A percentile compares a stretch with the other conserved stretches of the same genome.
phyloP scores from a whole-genome alignment of 1,140 invertebrate genomes.

The Carposina sasakii region DNA sequence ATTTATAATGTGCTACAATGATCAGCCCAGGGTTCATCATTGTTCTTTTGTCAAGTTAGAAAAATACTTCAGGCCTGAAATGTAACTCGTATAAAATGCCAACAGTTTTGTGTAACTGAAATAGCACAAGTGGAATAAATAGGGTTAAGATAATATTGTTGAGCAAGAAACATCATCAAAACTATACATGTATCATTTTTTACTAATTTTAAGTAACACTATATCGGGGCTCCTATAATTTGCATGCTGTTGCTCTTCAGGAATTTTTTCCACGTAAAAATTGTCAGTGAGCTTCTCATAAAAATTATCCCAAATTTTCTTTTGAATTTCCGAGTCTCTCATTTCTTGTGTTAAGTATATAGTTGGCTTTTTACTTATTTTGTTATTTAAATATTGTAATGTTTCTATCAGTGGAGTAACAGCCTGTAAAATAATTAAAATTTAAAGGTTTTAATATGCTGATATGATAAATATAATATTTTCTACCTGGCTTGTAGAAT shows the following conservation, averaged over 20 bases:
- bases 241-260: conserved; percentile 70
- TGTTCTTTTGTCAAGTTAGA: too few relatives aligned
- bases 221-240: conserved; percentile 74
- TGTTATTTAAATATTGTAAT: conserved; percentile 60
- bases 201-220: conserved; percentile 67
- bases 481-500: too few relatives aligned
- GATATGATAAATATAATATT: too few relatives aligned
- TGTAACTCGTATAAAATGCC: too few relatives aligned
- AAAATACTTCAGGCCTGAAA: too few relatives aligned
- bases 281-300: conserved; percentile 59
- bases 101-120: too few relatives aligned
- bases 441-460: too few relatives aligned
- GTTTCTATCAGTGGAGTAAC: conserved; percentile 72
- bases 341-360: conserved; percentile 74
- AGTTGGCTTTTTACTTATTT: conserved; percentile 59
- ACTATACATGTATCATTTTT: conserved; percentile 42
- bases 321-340: conserved; percentile 73
- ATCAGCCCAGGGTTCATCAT: too few relatives aligned
- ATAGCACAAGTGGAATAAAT: too few relatives aligned
- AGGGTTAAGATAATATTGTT: too few relatives aligned
- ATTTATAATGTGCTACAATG: too few relatives aligned
- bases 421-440: conserved; percentile 73
- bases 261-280: conserved; percentile 68
- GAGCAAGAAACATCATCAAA: too few relatives aligned
- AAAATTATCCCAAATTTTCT: conserved; percentile 72